Base-by-base conservation (phyloP, 2,797 vertebrate genomes). In the Sebastes iracundus region DNA sequence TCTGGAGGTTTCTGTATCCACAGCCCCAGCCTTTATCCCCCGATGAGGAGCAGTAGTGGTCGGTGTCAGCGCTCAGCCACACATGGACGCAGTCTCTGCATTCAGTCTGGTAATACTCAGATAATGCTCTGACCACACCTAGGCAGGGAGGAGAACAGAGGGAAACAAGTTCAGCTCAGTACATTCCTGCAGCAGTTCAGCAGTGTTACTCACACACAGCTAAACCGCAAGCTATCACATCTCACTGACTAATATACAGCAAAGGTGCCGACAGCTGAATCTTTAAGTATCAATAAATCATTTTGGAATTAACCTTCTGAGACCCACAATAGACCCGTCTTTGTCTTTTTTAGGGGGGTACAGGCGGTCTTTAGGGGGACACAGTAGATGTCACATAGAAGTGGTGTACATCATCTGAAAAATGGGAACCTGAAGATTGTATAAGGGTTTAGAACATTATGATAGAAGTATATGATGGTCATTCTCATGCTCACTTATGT, bases 1-100 rank as follows among this genome's bases (percentile, higher is more conserved):
- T 99, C 86, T 99, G 98, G 91, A 98, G 96, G 92, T 99, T 99
- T 89, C 98, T 96, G 94, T 98, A 99, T 65, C 98, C 98, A 14
- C 98, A 99, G 23, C 98, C 98, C 98, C 98, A 99, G 87, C 98
- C 97, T 92, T 88, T 95, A 82, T 99, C 98, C 0, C 98, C 98
- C 18, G 88, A 90, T 13, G 97, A 98, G 10, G 96, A 97, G 70
- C 96, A 96, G 94, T 95, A 99, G 91, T 99, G 97, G 90, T 99
- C 97, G 2, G 97, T 96, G 81, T 93, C 95, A 0, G 96, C 49
- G 77, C 97, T 97, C 80, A 99, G 96, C 98, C 97, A 99, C 27
- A 98, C 96, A 0, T 52, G 96, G n/a, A 76, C 94, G 62, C 92
- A 93, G 66, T 97, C 97, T 87, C 89, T 93, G 83, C 82, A 85